These are phyloP conservation scores for Geotria australis DNA, from an alignment of 2,797 vertebrate genomes.

Conservation along the genomic window DNA sequence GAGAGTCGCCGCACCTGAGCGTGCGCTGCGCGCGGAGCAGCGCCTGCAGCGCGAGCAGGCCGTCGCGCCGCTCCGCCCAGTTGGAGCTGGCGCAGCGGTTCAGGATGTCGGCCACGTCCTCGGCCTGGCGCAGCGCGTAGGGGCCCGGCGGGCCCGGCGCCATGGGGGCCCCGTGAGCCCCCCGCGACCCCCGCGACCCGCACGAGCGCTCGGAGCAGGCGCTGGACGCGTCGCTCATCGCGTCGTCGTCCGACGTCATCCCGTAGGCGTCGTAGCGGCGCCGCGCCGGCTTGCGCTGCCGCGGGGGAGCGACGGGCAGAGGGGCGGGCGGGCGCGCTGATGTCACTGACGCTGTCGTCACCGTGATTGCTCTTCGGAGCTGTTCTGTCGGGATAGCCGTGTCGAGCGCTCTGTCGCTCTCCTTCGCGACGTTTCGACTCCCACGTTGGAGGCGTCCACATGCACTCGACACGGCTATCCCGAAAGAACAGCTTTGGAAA, in stretches of 20 bases:
- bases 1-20: slow-evolving; percentile 15
- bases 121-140: not conserved
- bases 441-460: too few relatives aligned
- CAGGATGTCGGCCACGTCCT: not conserved
- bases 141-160: not conserved
- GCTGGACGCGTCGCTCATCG: not conserved
- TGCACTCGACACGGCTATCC: too few relatives aligned
- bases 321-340: not conserved
- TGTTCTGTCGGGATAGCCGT: too few relatives aligned
- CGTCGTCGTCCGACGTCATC: not conserved
- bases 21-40: not conserved
- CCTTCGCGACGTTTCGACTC: too few relatives aligned
- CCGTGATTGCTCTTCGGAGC: too few relatives aligned
- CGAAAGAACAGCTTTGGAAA: too few relatives aligned
- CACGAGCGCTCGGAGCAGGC: not conserved
- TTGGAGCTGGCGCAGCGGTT: not conserved
- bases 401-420: too few relatives aligned
- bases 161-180: not conserved
- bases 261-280: slow-evolving; percentile 7
- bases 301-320: too few relatives aligned
- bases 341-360: too few relatives aligned
- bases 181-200: not conserved
- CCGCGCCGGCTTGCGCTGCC: not conserved
- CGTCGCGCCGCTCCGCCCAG: not conserved
- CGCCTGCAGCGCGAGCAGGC: not conserved